Evolutionary conservation across 2,888 invertebrate species (phyloP).

Genomic region (Patella depressa): DNA sequence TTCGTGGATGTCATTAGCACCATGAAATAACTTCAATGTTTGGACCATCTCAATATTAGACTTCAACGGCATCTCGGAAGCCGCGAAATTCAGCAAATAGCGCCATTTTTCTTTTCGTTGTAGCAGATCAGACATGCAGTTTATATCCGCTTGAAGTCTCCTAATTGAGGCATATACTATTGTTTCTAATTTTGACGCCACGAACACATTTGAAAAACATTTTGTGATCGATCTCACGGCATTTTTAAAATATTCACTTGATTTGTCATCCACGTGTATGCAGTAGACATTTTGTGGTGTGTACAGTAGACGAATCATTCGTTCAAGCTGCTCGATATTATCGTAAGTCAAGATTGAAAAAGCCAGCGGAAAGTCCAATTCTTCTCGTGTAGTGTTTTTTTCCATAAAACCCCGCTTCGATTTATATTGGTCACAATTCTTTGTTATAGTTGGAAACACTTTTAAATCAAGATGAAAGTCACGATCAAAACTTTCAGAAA

Average conservation of each 20-base stretch:
- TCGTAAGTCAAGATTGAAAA: constrained; percentile 61
- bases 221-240: constrained; percentile 44
- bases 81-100: constrained; percentile 63
- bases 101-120: constrained; percentile 43
- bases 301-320: constrained; percentile 60
- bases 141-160: constrained; percentile 55
- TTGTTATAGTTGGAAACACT: neutral
- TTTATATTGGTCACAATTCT: neutral
- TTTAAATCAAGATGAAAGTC: neutral
- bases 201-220: constrained; percentile 65
- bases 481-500: neutral
- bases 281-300: constrained; percentile 68
- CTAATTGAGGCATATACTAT: constrained; percentile 54
- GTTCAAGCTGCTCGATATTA: constrained; percentile 60
- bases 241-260: constrained; percentile 37
- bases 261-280: constrained; percentile 65
- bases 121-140: constrained; percentile 54
- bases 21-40: constrained; percentile 54
- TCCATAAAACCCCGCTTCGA: neutral
- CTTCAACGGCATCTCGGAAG: constrained; percentile 59
- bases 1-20: constrained; percentile 58
- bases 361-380: constrained; percentile 60
- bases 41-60: constrained; percentile 61
- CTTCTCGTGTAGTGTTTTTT: constrained; percentile 30
- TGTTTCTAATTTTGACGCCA: constrained; percentile 53